phyloP scores from a whole-genome alignment of 2,888 invertebrate genomes.

The Sphaeridia pumilis region DNA sequence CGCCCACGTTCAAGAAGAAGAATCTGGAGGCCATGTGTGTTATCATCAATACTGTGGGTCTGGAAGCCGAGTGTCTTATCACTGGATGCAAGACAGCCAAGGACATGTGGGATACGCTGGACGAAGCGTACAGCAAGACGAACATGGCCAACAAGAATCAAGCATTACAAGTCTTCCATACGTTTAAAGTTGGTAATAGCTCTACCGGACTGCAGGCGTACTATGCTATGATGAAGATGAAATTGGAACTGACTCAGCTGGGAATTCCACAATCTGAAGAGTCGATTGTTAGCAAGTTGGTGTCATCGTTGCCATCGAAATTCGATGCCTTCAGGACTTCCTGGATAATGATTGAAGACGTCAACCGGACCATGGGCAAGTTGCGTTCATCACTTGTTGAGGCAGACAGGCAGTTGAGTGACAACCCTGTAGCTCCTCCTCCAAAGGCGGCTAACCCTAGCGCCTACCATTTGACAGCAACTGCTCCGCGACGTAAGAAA shows the following conservation, averaged over 20 bases:
- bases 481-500: no score
- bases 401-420: no score
- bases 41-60: no score
- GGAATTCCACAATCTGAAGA: background rate
- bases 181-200: background rate
- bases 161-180: background rate
- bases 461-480: no score
- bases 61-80: no score
- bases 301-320: background rate
- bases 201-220: background rate
- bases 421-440: no score
- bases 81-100: background rate
- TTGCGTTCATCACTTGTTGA: no score
- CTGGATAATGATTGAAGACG: background rate
- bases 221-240: background rate
- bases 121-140: background rate
- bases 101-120: background rate
- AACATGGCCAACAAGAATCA: background rate
- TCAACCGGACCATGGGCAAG: no score
- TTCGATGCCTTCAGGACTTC: conserved; percentile 2
- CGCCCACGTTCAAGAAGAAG: no score
- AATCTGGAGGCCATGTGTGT: no score
- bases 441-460: no score
- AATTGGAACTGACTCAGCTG: background rate
- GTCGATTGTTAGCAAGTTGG: conserved; percentile 1